Evolutionary conservation across 1,140 invertebrate genomes (phyloP).

Genomic region (Hyles vespertilio): DNA sequence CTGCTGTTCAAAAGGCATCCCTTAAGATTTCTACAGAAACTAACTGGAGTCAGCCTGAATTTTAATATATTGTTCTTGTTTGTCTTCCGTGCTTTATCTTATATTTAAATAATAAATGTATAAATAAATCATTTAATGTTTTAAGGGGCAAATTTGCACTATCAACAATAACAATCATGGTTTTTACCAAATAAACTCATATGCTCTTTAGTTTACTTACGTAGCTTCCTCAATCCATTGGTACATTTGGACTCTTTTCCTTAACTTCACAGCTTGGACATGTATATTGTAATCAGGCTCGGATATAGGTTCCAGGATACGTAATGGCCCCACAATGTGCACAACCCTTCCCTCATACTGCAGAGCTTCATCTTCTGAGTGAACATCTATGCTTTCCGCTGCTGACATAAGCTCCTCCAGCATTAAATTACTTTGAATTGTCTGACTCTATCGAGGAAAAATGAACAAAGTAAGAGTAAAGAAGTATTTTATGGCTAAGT

Average conservation of each 20-base stretch:
- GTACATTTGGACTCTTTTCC: constrained; percentile 90
- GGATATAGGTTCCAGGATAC: constrained; percentile 86
- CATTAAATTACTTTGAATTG: constrained; percentile 63
- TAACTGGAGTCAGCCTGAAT: no score
- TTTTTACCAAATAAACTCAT: no score
- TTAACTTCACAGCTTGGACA: constrained; percentile 83
- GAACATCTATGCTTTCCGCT: constrained; percentile 60
- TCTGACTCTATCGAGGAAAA: constrained; percentile 47
- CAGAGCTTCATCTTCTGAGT: constrained; percentile 40
- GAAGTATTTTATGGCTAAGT: no score
- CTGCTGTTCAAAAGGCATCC: no score
- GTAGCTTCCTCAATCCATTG: constrained; percentile 91
- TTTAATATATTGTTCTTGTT: no score
- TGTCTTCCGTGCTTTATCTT: no score
- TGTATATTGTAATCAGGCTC: constrained; percentile 88
- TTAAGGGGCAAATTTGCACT: no score
- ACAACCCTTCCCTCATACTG: constrained; percentile 84
- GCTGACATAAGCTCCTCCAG: constrained; percentile 56
- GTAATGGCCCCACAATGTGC: constrained; percentile 84
- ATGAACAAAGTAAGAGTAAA: neutral
- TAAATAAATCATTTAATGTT: no score
- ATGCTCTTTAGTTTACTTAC: constrained; percentile 29
- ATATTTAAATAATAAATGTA: no score
- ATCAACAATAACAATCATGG: no score
- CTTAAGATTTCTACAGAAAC: no score